Evolutionary conservation across 1,140 invertebrate species (phyloP), one percentile per base, ranked within the genome.

Genomic region (Battus philenor): DNA sequence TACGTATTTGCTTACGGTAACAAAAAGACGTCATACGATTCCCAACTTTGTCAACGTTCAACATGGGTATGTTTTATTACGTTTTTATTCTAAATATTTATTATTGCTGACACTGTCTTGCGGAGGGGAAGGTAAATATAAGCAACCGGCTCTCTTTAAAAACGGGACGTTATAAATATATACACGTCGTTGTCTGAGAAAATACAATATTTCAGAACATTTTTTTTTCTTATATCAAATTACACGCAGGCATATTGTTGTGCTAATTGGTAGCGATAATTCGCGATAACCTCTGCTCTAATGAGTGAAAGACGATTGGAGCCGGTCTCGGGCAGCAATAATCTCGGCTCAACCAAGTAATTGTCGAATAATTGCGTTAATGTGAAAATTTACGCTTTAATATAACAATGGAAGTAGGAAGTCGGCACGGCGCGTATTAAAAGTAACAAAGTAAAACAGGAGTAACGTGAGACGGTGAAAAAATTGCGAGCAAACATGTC

Each of bases 281-380:
- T 68, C 50, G 66, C 66, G 59, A 76, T 71, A 72, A 60, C 50
- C 49, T 36, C 54, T 51, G 46, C 10, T 50, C 46, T 78, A 77
- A 77, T 77, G 61, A 80, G 65, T 53, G 45, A 62, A 66, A 61
- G 59, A 52, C 53, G 54, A 77, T 79, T 68, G 51, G 62, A 51
- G 52, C 46, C 68, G 66, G 59, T 68, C 57, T 36, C 51, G 60
- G 49, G 29, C 18, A 53, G 52, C 68, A 50, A 66, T 68, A 61
- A 69, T 63, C 69, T 53, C 52, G 59, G 61, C 57, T 59, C 59
- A 63, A 57, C 58, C 77, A 65, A 76, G 64, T 83, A 81, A 83
- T 80, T 79, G 56, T 73, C 71, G 77, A 73, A 76, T 83, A 81
- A 83, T 81, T 81, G 73, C 75, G 72, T 68, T 81, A 78, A 80